Conservation (phyloP, 2,888 invertebrate species). For the Melanotus villosus region DNA sequence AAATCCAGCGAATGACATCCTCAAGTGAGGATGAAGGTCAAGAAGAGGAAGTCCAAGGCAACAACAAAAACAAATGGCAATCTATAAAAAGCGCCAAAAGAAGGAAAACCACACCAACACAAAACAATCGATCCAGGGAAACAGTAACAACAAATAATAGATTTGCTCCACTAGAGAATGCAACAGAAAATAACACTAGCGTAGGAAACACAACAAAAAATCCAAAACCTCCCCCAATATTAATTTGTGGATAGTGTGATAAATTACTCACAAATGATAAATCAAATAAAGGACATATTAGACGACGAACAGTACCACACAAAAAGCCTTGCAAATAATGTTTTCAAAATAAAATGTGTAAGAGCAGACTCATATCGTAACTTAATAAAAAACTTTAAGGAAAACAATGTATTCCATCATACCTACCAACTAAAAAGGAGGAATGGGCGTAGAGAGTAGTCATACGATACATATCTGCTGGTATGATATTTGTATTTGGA, state of each 20-base stretch:
- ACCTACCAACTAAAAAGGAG: conserved; percentile 27
- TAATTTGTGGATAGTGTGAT: conserved; percentile 40
- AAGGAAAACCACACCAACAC: conserved; percentile 2
- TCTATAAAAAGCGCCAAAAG: not conserved
- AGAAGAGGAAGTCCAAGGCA: not conserved
- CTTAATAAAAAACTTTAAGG: conserved; percentile 29
- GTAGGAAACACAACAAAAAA: conserved; percentile 4
- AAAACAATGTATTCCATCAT: conserved; percentile 25
- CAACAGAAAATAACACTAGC: conserved; percentile 13
- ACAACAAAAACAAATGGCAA: no score
- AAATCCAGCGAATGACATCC: conserved; percentile 18
- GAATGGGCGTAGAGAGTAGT: conserved; percentile 4
- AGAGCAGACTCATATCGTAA: conserved; percentile 38
- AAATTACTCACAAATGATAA: conserved; percentile 38
- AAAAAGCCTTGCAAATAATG: conserved; percentile 38
- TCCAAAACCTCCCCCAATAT: conserved; percentile 32
- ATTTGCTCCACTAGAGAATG: conserved; percentile 12
- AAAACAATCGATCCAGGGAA: conserved; percentile 13
- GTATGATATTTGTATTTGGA: no score
- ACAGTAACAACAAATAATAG: conserved; percentile 19
- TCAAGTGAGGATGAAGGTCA: not conserved
- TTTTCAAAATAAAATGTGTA: conserved; percentile 35
- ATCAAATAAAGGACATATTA: conserved; percentile 25
- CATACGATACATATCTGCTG: conserved; percentile 18
- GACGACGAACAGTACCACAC: conserved; percentile 32